phyloP scores from a whole-genome alignment of 2,888 invertebrate genomes.

The Gymnosoma rotundatum region DNA sequence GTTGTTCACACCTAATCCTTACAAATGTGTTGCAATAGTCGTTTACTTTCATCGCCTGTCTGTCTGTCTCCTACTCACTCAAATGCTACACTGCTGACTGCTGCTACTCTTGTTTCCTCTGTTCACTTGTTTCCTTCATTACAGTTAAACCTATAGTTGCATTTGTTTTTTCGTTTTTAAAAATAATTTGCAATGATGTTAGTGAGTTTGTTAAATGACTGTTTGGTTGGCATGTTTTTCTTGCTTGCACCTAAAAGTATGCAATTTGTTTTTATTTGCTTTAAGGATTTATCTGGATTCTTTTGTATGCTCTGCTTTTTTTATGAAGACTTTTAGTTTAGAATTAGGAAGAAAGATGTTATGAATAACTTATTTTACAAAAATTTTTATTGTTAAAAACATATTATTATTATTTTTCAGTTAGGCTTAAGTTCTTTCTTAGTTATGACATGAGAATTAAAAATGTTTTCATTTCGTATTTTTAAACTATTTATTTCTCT shows the following conservation, averaged over 20 bases:
- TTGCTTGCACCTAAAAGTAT: slow-evolving; percentile 61
- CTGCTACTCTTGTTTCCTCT: not conserved
- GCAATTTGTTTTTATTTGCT: slow-evolving; percentile 68
- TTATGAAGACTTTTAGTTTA: not conserved
- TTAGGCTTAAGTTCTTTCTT: too few relatives aligned
- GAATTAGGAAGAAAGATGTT: too few relatives aligned
- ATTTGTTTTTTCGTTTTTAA: slow-evolving; percentile 1
- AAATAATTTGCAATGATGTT: slow-evolving; percentile 3
- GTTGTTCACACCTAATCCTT: slow-evolving; percentile 70
- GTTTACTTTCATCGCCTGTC: slow-evolving; percentile 63
- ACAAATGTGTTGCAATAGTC: slow-evolving; percentile 65
- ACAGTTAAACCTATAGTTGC: slow-evolving; percentile 35
- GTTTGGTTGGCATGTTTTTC: slow-evolving; percentile 46
- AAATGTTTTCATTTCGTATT: too few relatives aligned
- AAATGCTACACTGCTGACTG: not conserved
- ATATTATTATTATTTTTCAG: too few relatives aligned
- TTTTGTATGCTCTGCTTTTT: slow-evolving; percentile 5
- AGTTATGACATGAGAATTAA: too few relatives aligned
- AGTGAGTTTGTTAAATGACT: slow-evolving; percentile 15
- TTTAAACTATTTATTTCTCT: too few relatives aligned
- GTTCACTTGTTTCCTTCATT: not conserved
- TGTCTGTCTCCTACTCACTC: slow-evolving; percentile 35
- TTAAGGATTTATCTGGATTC: slow-evolving; percentile 29
- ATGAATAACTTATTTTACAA: too few relatives aligned
- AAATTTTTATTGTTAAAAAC: too few relatives aligned